phyloP scores from a whole-genome alignment of 1,140 invertebrate genomes.

The Bombus polaris region DNA sequence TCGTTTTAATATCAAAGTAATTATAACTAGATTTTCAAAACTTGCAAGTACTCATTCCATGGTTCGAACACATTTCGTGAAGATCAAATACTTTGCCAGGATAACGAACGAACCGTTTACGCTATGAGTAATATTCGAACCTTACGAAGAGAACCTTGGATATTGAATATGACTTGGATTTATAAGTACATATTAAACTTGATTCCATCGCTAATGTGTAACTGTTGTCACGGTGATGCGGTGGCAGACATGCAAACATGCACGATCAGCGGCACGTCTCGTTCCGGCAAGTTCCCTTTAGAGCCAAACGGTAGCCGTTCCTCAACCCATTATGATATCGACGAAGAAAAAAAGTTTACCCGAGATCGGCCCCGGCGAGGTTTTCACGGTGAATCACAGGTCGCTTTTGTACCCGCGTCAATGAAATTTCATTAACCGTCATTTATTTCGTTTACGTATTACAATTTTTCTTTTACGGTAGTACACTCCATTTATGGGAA shows the following conservation, averaged over 20 bases:
- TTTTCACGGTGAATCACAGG: not conserved
- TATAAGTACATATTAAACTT: no score
- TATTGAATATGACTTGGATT: no score
- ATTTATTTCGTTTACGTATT: not conserved
- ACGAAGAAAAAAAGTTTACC: not conserved
- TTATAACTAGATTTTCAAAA: no score
- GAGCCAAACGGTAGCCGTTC: conserved; percentile 36
- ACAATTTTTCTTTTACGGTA: not conserved
- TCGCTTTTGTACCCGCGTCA: not conserved
- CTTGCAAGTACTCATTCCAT: no score
- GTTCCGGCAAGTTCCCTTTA: conserved; percentile 34
- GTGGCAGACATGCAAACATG: conserved; percentile 8
- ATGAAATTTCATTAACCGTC: conserved; percentile 7
- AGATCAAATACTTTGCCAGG: no score
- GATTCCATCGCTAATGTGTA: not conserved
- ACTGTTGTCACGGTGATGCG: conserved; percentile 10
- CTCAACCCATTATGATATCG: conserved; percentile 30
- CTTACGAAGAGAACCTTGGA: no score
- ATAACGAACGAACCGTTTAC: no score
- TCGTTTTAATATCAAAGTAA: no score
- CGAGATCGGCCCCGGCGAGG: not conserved
- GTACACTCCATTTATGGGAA: no score
- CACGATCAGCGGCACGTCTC: not conserved
- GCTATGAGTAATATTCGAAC: no score
- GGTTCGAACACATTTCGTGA: no score